Conservation (phyloP, 2,888 invertebrate species). For the Melanophora roralis region DNA sequence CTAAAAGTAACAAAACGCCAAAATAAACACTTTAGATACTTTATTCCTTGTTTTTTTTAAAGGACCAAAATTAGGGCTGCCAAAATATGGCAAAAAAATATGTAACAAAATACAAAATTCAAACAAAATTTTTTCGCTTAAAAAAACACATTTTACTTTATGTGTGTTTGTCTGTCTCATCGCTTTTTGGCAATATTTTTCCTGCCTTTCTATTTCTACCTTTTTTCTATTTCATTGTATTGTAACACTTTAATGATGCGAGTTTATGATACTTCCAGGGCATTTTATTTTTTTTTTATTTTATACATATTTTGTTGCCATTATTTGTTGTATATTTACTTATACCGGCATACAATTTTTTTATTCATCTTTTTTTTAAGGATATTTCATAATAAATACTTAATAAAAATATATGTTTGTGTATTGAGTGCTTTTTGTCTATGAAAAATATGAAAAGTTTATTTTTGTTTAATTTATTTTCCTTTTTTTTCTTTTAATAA, state of each 20-base stretch:
- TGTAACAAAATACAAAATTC: conserved; percentile 26
- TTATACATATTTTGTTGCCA: conserved; percentile 15
- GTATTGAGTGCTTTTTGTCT: not conserved
- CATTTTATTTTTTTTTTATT: conserved; percentile 26
- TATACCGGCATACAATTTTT: no score
- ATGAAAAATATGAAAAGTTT: not conserved
- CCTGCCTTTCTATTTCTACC: not conserved
- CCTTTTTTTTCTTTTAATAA: not conserved
- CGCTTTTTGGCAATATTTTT: not conserved
- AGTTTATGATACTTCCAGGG: conserved; percentile 60
- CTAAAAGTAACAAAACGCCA: not conserved
- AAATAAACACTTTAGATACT: not conserved
- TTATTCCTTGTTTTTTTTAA: not conserved
- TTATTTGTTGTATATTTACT: not conserved
- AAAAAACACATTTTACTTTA: not conserved
- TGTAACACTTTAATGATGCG: conserved; percentile 60
- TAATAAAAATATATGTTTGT: not conserved
- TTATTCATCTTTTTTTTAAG: not conserved
- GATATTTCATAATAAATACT: not conserved
- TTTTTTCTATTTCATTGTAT: conserved; percentile 36
- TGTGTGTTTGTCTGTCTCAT: not conserved
- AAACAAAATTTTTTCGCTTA: not conserved
- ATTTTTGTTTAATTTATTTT: no score
- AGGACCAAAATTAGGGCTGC: not conserved
- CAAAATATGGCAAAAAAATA: conserved; percentile 29